Base-by-base conservation (phyloP, 1,140 invertebrate genomes). In the Brevipalpus yothersi region DNA sequence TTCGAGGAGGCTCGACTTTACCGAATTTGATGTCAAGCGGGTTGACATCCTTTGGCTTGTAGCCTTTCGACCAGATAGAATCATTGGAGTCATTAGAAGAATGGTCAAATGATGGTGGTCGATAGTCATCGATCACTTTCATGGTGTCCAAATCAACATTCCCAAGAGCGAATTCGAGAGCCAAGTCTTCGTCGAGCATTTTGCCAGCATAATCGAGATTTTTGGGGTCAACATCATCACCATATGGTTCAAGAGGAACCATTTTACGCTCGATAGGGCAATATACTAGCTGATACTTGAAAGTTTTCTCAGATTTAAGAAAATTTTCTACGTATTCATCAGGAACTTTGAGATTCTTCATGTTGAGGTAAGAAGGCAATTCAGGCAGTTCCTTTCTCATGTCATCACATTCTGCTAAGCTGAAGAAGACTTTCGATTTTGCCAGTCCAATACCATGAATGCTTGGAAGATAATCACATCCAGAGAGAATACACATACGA, bases 401-500 rank as follows among this genome's bases (percentile, higher is more conserved):
- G 17, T 63, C 67, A 63, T 41, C 77, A 70, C 80, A 76, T 58
- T 73, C 65, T 67, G 80, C 77, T 60, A 79, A 75, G 15, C 73
- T 78, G 58, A 95, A 81, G 68, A 97, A 91, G 71, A 92, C 91
- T 60, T 78, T 79, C 4, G 94, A 90, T 72, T 90, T 95, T 1
- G 71, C 79, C 19, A 99, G 69, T 0, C 95, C 95, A 63, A 99
- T 87, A 4, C 93, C 92, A n/a, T 83, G 84, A 21, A 98, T 67
- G 2, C 86, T 93, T 10, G 83, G 72, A 8, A 95, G 73, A 69
- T 98, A 98, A 76, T 98, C 94, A 77, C 94, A 98, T 5, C 94
- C 94, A n/a, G 88, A 89, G 61, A 97, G 71, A 64, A 99, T 97
- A 69, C 93, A 96, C 82, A 95, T 92, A 61, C 86, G 75, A 43